A percentile compares a stretch with the other conserved stretches of the same genome.
phyloP scores from a whole-genome alignment of 2,888 invertebrate species.

The Xanthorhoe spadicearia region DNA sequence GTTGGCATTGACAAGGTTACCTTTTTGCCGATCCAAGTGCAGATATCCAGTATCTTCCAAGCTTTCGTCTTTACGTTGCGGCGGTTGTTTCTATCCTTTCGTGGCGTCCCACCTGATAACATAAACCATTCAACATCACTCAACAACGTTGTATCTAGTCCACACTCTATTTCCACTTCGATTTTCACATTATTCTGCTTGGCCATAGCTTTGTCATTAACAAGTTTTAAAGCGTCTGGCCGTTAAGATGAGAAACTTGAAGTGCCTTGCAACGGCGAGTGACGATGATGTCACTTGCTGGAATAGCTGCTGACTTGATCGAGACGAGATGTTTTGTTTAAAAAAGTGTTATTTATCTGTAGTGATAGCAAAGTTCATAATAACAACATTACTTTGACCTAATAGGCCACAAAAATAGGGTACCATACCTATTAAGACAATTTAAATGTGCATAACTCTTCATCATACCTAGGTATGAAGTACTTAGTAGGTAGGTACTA shows the following conservation, averaged over 20 bases:
- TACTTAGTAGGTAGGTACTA: too few species aligned
- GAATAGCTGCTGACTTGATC: conserved; percentile 52
- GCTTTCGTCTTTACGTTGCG: conserved; percentile 62
- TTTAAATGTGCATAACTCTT: neutral
- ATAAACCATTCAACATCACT: conserved; percentile 74
- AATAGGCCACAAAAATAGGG: conserved; percentile 8
- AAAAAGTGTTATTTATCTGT: conserved; percentile 51
- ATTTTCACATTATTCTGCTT: conserved; percentile 58
- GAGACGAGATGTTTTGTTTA: conserved; percentile 46
- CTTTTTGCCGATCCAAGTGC: conserved; percentile 79
- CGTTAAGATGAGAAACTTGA: conserved; percentile 38
- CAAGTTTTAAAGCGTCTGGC: conserved; percentile 25
- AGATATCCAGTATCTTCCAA: conserved; percentile 72
- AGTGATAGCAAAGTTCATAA: conserved; percentile 50
- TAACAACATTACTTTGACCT: conserved; percentile 2
- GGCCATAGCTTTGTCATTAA: conserved; percentile 24
- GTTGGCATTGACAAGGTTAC: conserved; percentile 49
- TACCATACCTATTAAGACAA: neutral
- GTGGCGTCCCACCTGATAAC: conserved; percentile 72
- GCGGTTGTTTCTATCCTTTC: conserved; percentile 63
- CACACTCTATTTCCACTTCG: conserved; percentile 71
- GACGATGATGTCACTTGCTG: conserved; percentile 61
- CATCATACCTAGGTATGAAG: too few species aligned
- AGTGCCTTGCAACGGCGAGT: conserved; percentile 32
- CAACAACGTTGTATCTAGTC: conserved; percentile 58